Percentiles rank a stretch among this genome's conserved stretches.
Conservation (phyloP, 2,113 vertebrate genomes). For the Myiagra hebetior region DNA sequence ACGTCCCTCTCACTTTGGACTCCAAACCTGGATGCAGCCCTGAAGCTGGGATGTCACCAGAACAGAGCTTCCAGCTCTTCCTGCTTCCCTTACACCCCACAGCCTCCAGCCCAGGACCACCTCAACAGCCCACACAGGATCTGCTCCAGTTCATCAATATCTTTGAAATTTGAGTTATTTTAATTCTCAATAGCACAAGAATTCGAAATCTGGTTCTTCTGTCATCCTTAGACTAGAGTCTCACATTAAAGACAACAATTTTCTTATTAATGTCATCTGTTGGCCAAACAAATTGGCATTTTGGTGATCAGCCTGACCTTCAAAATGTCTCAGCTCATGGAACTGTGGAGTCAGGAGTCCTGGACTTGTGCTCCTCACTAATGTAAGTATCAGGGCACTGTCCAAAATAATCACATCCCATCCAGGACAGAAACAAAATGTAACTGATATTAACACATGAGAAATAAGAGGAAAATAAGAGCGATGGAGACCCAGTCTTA, state of each 20-base stretch:
- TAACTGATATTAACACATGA: accelerated
- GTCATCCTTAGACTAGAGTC: neutral
- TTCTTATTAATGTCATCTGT: neutral
- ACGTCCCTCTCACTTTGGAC: neutral
- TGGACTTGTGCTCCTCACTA: neutral
- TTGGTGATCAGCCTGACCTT: neutral
- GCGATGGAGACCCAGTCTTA: neutral
- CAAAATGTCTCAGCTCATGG: neutral
- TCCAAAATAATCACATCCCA: neutral
- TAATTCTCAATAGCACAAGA: neutral
- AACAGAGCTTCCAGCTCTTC: neutral
- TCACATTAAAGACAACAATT: neutral
- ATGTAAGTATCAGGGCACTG: neutral
- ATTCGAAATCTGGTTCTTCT: neutral
- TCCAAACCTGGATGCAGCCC: neutral
- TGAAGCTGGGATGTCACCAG: neutral
- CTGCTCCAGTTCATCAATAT: neutral
- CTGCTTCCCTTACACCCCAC: neutral
- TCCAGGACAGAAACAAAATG: neutral
- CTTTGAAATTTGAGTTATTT: neutral
- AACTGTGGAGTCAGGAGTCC: neutral
- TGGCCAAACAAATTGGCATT: neutral
- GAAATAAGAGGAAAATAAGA: neutral
- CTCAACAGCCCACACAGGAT: neutral
- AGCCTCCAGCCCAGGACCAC: neutral